Conservation (phyloP, 2,113 vertebrate species). For the Otolemur garnettii region DNA sequence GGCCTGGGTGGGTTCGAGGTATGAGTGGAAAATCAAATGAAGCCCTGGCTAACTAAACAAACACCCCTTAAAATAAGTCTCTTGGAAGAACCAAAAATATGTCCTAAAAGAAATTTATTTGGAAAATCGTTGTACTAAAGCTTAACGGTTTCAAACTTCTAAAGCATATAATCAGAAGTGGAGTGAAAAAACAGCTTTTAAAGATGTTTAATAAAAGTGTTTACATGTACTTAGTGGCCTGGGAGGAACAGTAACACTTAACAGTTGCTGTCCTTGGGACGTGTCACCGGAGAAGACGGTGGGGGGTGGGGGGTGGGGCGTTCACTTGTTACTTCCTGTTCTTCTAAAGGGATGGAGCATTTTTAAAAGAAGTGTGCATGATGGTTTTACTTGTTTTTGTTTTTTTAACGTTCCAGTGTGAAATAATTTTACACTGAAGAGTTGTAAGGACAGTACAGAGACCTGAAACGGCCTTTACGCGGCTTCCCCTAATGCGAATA, state of each 20-base stretch:
- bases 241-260: background rate
- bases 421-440: background rate
- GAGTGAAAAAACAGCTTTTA: background rate
- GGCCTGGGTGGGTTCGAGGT: constrained; percentile 65
- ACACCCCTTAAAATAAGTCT: constrained; percentile 41
- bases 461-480: background rate
- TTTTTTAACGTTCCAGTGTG: background rate
- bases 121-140: background rate
- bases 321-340: background rate
- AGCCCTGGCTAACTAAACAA: constrained; percentile 64
- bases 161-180: background rate
- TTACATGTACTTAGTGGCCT: background rate
- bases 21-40: constrained; percentile 76
- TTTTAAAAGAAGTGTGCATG: background rate
- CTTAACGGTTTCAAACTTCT: constrained; percentile 17
- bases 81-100: background rate
- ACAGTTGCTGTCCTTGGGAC: rapidly evolving
- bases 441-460: rapidly evolving
- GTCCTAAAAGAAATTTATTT: background rate
- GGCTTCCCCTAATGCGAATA: background rate
- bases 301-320: too few relatives aligned
- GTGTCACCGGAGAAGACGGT: rapidly evolving
- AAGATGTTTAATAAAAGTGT: constrained; percentile 2
- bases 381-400: background rate
- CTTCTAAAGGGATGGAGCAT: background rate